Evolutionary conservation across 1,140 invertebrate genomes (phyloP).

Genomic region (Drosophila busckii): DNA sequence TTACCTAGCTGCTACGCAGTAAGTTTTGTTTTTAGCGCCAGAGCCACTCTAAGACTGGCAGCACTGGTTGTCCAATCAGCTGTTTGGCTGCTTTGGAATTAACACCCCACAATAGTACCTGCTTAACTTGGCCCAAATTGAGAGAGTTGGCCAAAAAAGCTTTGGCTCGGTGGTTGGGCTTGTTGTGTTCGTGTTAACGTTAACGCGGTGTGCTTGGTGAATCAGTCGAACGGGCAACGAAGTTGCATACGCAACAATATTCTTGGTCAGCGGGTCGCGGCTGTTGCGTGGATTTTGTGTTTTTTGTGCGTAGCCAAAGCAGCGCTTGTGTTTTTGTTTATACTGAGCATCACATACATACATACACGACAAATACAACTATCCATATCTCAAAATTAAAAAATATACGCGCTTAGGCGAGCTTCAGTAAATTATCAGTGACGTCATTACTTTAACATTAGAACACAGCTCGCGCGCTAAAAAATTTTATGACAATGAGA

Average conservation of each 20-base stretch:
- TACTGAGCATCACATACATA: slow-evolving; percentile 2
- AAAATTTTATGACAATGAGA: no score
- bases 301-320: slow-evolving; percentile 31
- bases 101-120: slow-evolving; percentile 9
- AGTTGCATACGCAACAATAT: slow-evolving; percentile 36
- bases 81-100: slow-evolving; percentile 12
- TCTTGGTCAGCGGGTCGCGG: slow-evolving; percentile 32
- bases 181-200: slow-evolving; percentile 6
- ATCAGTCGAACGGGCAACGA: slow-evolving; percentile 35
- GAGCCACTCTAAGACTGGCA: no score
- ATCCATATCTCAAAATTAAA: no score
- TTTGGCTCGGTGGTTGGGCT: slow-evolving; percentile 5
- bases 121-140: slow-evolving; percentile 8
- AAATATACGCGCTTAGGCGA: no score
- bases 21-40: no score
- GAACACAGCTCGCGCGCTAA: background rate
- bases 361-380: background rate
- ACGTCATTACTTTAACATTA: slow-evolving; percentile 21
- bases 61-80: slow-evolving; percentile 17
- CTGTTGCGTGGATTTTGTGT: slow-evolving; percentile 5
- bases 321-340: slow-evolving; percentile 38
- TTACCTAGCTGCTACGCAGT: no score
- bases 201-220: background rate
- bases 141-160: slow-evolving; percentile 13
- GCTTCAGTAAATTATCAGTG: slow-evolving; percentile 1